Evolutionary conservation across 2,888 invertebrate species (phyloP).

Genomic region (Eupithecia tripunctaria): DNA sequence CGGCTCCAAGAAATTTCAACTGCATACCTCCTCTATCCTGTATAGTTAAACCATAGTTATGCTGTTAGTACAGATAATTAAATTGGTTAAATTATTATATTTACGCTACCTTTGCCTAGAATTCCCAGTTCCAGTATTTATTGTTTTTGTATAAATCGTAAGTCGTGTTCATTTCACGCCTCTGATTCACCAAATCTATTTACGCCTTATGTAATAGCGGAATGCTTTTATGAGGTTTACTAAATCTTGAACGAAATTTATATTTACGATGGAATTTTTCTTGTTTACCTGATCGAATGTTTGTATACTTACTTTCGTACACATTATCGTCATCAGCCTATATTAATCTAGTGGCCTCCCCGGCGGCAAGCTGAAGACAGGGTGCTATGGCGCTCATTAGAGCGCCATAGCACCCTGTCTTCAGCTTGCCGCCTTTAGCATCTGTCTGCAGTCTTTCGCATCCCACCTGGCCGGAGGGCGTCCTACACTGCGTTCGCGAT

Average conservation of each 20-base stretch:
- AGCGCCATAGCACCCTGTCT: too few relatives aligned
- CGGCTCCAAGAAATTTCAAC: too few relatives aligned
- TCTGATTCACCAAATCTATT: slow-evolving; percentile 21
- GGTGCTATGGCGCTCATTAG: background rate
- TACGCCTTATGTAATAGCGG: slow-evolving; percentile 12
- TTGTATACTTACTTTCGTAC: background rate
- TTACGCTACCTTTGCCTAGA: background rate
- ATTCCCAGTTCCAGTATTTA: slow-evolving; percentile 5
- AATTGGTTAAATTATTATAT: background rate
- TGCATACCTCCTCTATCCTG: too few relatives aligned
- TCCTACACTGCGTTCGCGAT: too few relatives aligned
- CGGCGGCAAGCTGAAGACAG: too few relatives aligned
- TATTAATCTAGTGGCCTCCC: too few relatives aligned
- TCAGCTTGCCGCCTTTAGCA: too few relatives aligned
- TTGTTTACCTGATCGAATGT: background rate
- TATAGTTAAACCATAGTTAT: too few relatives aligned
- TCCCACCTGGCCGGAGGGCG: too few relatives aligned
- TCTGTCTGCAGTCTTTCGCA: too few relatives aligned
- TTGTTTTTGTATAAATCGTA: slow-evolving; percentile 6
- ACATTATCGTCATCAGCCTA: too few relatives aligned
- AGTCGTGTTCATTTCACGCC: slow-evolving; percentile 13
- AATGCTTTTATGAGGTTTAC: slow-evolving; percentile 7
- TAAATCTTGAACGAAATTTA: slow-evolving; percentile 11
- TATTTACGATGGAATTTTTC: background rate
- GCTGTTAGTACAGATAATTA: too few relatives aligned